Base-by-base conservation (phyloP, 2,113 vertebrate genomes). In the Chloroceryle aenea region DNA sequence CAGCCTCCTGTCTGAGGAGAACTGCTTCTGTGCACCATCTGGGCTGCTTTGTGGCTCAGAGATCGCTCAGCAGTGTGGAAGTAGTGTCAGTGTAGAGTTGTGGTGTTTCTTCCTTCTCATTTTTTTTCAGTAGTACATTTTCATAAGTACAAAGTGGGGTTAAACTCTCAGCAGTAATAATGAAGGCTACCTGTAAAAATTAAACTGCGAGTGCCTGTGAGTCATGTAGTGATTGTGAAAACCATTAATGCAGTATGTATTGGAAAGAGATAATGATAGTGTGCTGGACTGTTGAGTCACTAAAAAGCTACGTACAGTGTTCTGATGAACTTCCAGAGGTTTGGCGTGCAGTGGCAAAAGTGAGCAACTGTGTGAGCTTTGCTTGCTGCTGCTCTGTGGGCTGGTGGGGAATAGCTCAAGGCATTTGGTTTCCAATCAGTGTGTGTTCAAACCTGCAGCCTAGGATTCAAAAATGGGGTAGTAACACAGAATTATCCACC, bases 221-320 rank as follows among this genome's bases (percentile, higher is more conserved):
- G 76, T 96, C 90, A 89, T 0, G 22, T 14, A 64, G 74, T 50
- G 86, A 86, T 95, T 96, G 88, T 93, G 95, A 91, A 95, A 94
- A 76, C 64, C 69, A 58, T 45, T 48, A 79, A 59, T 89, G 85
- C 79, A 36, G 83, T 42, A 53, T 2, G 0, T 84, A 84, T 67
- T 92, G 92, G 86, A 90, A 87, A 58, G 77, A 89, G 73, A 23
- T 81, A 74, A 78, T 94, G 74, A 78, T 75, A 61, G 58, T 12
- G 52, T 89, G 29, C 38, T 53, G 34, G 73, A 73, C 71, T 85
- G 68, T 77, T 95, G 93, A 96, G 92, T 94, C 88, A 93, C 64
- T 85, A 67, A 74, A 61, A 83, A 92, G 52, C 43, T 86, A 81
- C 78, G 90, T 22, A 9, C 19, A 29, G 38, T 92, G 92, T 93